Base-by-base conservation (phyloP, 2,797 vertebrate species). In the Psittacula echo region DNA sequence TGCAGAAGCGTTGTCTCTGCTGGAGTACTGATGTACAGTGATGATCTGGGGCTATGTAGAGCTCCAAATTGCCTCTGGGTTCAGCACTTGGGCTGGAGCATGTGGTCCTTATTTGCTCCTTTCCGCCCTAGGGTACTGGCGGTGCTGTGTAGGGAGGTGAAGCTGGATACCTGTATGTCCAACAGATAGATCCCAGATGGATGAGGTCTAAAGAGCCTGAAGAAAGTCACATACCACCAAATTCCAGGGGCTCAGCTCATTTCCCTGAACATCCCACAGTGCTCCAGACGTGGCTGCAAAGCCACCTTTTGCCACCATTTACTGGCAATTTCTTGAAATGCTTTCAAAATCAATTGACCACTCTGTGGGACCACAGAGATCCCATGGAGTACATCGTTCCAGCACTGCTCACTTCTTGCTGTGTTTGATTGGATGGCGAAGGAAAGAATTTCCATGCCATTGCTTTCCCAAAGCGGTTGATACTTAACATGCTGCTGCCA, bases 141-240 rank as follows among this genome's bases (percentile, higher is more conserved):
- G 12, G 30, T 5, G 39, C 53, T 10, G 16, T 5, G 3, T 1
- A 7, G n/a, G 45, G 53, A 72, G 42, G 5, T 12, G 42, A 39
- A 34, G 30, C 15, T 37, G 62, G 32, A 26, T 30, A 24, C 50
- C 39, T 76, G 42, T 15, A 9, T 1, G 11, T 22, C 48, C 61
- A 18, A 5, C n/a, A 44, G 30, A 24, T 10, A n/a, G 1, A 0
- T 29, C 75, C 47, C n/a, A 39, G 45, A 37, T 3, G 2, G 18
- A 13, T 60, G 68, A 9, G 27, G 6, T 34, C 17, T 44, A 44
- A 48, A 45, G 41, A 72, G 12, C 23, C 39, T 11, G 39, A 44
- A 72, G 13, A 30, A 64, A n/a, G 10, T 24, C 61, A 39, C 18
- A 4, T 6, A 20, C 9, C 48, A 2, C 13, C 61, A n/a, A 1